Evolutionary conservation across 2,113 vertebrate genomes (phyloP).

Genomic region (Vulpes vulpes): DNA sequence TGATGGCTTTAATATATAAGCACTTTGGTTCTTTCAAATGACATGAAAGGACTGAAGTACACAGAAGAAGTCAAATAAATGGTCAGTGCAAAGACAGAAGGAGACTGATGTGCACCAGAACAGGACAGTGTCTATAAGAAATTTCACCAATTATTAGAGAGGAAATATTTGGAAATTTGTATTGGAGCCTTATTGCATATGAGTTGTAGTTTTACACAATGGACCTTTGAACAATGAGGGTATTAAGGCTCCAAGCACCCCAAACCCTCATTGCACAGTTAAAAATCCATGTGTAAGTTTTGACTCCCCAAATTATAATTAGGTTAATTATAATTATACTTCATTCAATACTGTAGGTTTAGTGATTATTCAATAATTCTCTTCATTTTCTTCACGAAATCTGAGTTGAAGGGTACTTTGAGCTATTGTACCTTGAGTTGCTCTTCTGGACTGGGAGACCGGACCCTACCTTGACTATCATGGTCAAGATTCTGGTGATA

Average conservation of each 20-base stretch:
- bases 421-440: background rate
- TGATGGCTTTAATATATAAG: background rate
- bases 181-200: background rate
- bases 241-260: background rate
- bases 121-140: background rate
- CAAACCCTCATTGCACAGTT: background rate
- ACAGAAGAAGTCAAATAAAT: background rate
- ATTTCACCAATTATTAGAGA: background rate
- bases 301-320: background rate
- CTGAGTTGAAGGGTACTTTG: background rate
- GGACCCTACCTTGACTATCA: background rate
- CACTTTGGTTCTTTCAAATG: background rate
- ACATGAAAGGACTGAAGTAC: background rate
- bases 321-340: background rate
- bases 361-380: background rate
- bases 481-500: background rate
- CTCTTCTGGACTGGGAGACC: background rate
- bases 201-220: background rate
- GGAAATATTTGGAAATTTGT: conserved; percentile 1
- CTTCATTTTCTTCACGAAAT: background rate
- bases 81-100: background rate
- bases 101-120: background rate
- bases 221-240: background rate
- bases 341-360: background rate
- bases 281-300: background rate